phyloP scores from a whole-genome alignment of 2,113 vertebrate species.

The Nerophis ophidion region DNA sequence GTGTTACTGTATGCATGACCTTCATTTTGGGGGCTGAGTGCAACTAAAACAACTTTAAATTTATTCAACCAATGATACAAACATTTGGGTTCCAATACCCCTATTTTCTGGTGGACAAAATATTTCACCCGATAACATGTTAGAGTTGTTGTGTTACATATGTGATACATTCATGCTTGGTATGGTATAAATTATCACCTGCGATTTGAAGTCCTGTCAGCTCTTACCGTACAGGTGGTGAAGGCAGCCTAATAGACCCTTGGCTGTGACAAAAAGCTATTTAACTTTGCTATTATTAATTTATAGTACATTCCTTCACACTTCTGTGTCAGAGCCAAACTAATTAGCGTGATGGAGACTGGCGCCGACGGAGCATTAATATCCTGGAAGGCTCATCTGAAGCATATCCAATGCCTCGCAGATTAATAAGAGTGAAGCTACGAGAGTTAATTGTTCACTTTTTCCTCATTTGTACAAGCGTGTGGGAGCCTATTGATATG shows the following conservation, averaged over 20 bases:
- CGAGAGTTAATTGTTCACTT: slow-evolving; percentile 21
- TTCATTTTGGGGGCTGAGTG: too few relatives aligned
- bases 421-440: slow-evolving; percentile 48
- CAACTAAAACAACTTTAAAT: too few relatives aligned
- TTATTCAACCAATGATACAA: too few relatives aligned
- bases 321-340: slow-evolving; percentile 69
- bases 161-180: not conserved
- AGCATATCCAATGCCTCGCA: slow-evolving; percentile 61
- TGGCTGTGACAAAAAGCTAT: slow-evolving; percentile 67
- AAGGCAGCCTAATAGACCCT: slow-evolving; percentile 51
- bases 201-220: slow-evolving; percentile 39
- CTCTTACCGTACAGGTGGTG: slow-evolving; percentile 44
- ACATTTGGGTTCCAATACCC: too few relatives aligned
- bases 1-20: too few relatives aligned
- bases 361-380: slow-evolving; percentile 62
- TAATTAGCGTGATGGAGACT: slow-evolving; percentile 73
- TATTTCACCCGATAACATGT: too few relatives aligned
- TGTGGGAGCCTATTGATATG: slow-evolving; percentile 9
- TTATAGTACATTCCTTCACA: slow-evolving; percentile 58
- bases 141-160: not conserved
- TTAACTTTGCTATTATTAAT: slow-evolving; percentile 70
- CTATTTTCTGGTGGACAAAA: too few relatives aligned
- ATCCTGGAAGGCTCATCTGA: slow-evolving; percentile 65
- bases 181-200: slow-evolving; percentile 8
- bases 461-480: slow-evolving; percentile 29